phyloP scores from a whole-genome alignment of 2,888 invertebrate genomes.

The Anagyrus pseudococci region DNA sequence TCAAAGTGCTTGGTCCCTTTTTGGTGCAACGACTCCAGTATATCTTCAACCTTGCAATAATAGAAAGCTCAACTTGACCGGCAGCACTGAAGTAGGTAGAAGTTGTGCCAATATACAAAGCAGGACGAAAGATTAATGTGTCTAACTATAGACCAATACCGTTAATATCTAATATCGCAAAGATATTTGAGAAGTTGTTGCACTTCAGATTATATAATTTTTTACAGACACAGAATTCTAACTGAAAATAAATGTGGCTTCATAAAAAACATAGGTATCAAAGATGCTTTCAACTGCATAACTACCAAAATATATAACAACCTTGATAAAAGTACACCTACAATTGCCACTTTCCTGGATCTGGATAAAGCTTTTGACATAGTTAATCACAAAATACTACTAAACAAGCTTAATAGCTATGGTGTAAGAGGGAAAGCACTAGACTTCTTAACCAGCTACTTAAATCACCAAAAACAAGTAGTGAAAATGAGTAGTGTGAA shows the following conservation, averaged over 20 bases:
- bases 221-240: too few relatives aligned
- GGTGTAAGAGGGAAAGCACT: too few relatives aligned
- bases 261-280: neutral
- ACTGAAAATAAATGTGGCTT: conserved; percentile 8
- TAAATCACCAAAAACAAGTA: too few relatives aligned
- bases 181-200: conserved; percentile 9
- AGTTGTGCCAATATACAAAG: neutral
- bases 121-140: neutral
- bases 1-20: neutral
- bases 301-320: neutral
- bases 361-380: too few relatives aligned
- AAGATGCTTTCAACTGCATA: conserved; percentile 2
- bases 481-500: too few relatives aligned
- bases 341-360: too few relatives aligned
- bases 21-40: neutral
- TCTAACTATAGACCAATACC: conserved; percentile 15
- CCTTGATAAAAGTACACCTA: neutral
- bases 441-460: too few relatives aligned
- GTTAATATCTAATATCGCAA: conserved; percentile 11
- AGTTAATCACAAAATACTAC: too few relatives aligned
- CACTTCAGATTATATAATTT: too few relatives aligned
- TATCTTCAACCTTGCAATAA: neutral
- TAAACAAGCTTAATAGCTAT: too few relatives aligned
- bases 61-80: neutral
- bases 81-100: neutral